Base-by-base conservation (phyloP, 2,113 vertebrate species). In the Semnornis frantzii region DNA sequence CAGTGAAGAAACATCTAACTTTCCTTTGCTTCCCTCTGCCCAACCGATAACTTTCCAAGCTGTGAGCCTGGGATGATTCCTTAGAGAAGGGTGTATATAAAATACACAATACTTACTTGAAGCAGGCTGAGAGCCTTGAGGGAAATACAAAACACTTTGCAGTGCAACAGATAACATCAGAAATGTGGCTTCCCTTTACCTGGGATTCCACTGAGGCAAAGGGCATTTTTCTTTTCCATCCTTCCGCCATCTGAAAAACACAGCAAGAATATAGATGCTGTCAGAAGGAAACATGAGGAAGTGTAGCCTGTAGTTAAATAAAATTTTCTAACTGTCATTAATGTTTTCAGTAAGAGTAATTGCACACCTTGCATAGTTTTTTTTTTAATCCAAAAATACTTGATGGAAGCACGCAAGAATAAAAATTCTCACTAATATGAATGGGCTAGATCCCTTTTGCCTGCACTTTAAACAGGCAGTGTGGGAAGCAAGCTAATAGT, bases 71-170 rank as follows among this genome's bases (percentile, higher is more conserved):
- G 73, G 65, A 89, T 78, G 62, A 76, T 87, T 90, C 78, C 81
- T 94, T 85, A 71, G 75, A 95, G 92, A 78, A 92, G 58, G 46
- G 81, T 76, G 59, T 79, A 73, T 91, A 85, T 75, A 74, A 82
- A 93, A 91, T 58, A 87, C 44, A 87, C 34, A 74, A 34, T 44
- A 68, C 42, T 50, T 66, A 58, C 46, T 15, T 66, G 82, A 82
- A 87, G 75, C 48, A 85, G 59, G 55, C 54, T 86, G 57, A 78
- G 64, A 52, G 50, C 84, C 90, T 94, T 90, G 55, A 90, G 83
- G 68, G 81, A 94, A 66, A 77, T 37, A 92, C 70, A 79, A 78
- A 79, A 83, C 37, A 69, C 33, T 80, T 89, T 37, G 42, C 71
- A 63, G 60, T 39, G 83, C 78, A 87, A 31, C 14, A 93, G 91